phyloP scores from a whole-genome alignment of 2,888 invertebrate species.

The Idaea dimidiata region DNA sequence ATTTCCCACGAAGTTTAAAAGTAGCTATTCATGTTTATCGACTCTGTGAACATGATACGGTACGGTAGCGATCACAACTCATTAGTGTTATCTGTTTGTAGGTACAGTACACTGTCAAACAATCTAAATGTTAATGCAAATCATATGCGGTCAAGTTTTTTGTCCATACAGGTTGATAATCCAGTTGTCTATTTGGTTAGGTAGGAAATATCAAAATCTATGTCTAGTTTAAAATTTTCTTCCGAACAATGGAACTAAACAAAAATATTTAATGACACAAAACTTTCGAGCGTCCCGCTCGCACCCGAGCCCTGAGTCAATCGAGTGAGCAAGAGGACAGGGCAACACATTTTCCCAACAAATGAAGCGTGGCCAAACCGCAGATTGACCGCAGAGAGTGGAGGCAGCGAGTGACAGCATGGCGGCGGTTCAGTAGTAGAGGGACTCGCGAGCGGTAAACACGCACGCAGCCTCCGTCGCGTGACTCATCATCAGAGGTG shows the following conservation, averaged over 20 bases:
- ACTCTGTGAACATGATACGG: constrained; percentile 15
- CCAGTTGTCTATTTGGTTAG: constrained; percentile 1
- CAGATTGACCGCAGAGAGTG: constrained; percentile 82
- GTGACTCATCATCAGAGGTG: not conserved
- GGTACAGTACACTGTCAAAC: constrained; percentile 32
- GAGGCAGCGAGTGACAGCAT: constrained; percentile 80
- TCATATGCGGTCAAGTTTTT: constrained; percentile 18
- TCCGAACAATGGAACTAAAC: constrained; percentile 73
- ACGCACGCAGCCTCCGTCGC: constrained; percentile 55
- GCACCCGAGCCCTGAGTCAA: constrained; percentile 26
- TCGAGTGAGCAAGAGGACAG: constrained; percentile 55
- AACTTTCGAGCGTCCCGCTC: constrained; percentile 68
- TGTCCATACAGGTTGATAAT: not conserved
- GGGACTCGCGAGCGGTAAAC: constrained; percentile 64
- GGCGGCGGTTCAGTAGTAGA: constrained; percentile 77
- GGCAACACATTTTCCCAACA: constrained; percentile 76
- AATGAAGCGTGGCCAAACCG: constrained; percentile 81
- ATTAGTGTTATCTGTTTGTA: constrained; percentile 47
- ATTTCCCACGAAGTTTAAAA: constrained; percentile 10
- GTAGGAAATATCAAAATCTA: constrained; percentile 40
- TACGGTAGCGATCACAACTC: constrained; percentile 39
- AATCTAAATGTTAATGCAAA: constrained; percentile 24
- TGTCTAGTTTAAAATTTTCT: constrained; percentile 61
- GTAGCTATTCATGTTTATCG: constrained; percentile 17
- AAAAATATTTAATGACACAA: constrained; percentile 74